A percentile compares a stretch with the other conserved stretches of the same genome.
phyloP scores from a whole-genome alignment of 2,113 vertebrate species.

The Oryzias javanicus region DNA sequence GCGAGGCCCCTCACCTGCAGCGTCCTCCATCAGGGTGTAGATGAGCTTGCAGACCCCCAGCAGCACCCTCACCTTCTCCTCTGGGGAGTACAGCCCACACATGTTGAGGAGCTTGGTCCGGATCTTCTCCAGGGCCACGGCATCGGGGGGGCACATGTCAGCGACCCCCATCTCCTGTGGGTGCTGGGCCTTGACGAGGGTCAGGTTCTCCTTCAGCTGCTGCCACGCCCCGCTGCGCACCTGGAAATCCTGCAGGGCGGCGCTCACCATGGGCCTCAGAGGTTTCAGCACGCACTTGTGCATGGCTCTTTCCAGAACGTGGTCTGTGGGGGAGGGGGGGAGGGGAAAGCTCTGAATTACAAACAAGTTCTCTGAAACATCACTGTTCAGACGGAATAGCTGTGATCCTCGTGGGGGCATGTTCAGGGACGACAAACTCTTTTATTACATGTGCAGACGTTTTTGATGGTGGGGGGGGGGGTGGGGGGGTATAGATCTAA shows the following conservation, averaged over 20 bases:
- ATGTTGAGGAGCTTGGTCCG: constrained; percentile 90
- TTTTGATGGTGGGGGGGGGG: too few relatives aligned
- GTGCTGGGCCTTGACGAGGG: constrained; percentile 83
- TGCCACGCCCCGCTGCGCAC: constrained; percentile 85
- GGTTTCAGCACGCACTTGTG: constrained; percentile 96
- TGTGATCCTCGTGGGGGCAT: too few relatives aligned
- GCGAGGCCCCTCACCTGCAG: constrained; percentile 82
- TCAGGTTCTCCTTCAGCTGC: constrained; percentile 90
- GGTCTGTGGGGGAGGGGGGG: constrained; percentile 72
- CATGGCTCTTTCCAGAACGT: constrained; percentile 93
- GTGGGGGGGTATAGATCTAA: too few relatives aligned
- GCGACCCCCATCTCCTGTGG: constrained; percentile 93
- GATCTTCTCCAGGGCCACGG: constrained; percentile 90
- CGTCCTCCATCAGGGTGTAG: constrained; percentile 96
- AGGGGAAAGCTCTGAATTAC: too few relatives aligned
- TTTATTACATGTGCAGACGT: too few relatives aligned
- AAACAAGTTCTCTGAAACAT: too few relatives aligned
- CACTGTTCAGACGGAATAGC: too few relatives aligned
- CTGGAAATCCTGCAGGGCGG: constrained; percentile 86
- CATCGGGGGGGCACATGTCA: constrained; percentile 84
- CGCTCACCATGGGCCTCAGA: constrained; percentile 84
- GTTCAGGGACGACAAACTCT: too few relatives aligned
- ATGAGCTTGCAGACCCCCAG: constrained; percentile 93
- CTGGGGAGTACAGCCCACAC: constrained; percentile 95
- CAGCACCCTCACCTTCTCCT: constrained; percentile 93